Evolutionary conservation across 2,797 vertebrate genomes (phyloP), one percentile per base, ranked within the genome.

Genomic region (Tapirus indicus): DNA sequence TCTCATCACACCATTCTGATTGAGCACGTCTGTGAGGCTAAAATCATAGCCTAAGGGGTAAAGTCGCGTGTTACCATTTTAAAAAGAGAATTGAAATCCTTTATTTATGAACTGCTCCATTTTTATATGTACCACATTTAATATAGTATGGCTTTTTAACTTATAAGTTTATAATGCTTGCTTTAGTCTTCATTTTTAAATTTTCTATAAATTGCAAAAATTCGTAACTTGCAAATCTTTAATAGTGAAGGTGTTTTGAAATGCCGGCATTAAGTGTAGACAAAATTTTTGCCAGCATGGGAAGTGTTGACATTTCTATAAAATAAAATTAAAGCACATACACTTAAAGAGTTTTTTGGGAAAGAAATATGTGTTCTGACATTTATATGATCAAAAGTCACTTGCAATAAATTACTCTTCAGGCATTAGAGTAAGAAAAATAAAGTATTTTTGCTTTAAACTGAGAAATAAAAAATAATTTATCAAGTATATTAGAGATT

Each of bases 271-370:
- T 88, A 66, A 0, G 41, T 62, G 10, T 89, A 83, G 27, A 79
- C 13, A 74, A 62, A 38, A 41, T 38, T 83, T 95, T 96, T 52
- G 7, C 25, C 23, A 83, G 14, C 35, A 25, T 21, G 7, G 32
- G 41, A 82, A 75, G 3, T 35, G 1, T 54, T 87, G 52, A 89
- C 25, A 75, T 92, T 74, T 95, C 58, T 97, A 12, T 56, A 83
- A 89, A 93, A 88, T n/a, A 58, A 93, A 95, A 83, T 84, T 58
- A 75, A 87, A 95, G 29, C 4, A 29, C 7, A 66, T 17, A 5
- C 9, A 38, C 9, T 83, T 91, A 25, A 0, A 54, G 0, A 54
- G 1, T 38, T 77, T 75, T 95, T 74, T 52, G 54, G 95, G 38
- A 71, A 97, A 68, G 8, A 86, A 80, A 80, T 41, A 80, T 13